phyloP scores from a whole-genome alignment of 2,888 invertebrate species.

The Pardosa pseudoannulata region DNA sequence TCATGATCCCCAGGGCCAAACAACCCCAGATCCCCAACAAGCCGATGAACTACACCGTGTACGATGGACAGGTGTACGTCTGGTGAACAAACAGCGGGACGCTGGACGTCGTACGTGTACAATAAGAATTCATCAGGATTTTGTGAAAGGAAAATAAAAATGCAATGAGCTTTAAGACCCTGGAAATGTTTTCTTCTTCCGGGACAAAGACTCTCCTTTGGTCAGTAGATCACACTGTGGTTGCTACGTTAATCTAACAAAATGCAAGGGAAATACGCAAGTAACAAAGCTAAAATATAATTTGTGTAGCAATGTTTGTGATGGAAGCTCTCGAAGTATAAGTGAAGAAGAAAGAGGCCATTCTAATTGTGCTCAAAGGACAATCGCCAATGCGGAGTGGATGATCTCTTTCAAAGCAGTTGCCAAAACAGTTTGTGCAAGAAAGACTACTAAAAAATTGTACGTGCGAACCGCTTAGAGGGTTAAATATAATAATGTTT shows the following conservation, averaged over 20 bases:
- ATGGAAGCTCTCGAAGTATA: not conserved
- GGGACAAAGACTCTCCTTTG: not conserved
- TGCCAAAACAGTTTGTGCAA: conserved; percentile 15
- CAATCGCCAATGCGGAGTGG: not conserved
- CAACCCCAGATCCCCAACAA: conserved; percentile 63
- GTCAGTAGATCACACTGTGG: not conserved
- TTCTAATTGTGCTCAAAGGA: not conserved
- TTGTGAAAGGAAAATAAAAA: not conserved
- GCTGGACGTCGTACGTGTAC: conserved; percentile 50
- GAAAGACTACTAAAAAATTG: not conserved
- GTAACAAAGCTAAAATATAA: not conserved
- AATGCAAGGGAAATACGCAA: not conserved
- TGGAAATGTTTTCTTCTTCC: not conserved
- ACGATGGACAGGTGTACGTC: conserved; percentile 74
- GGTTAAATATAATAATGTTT: too few relatives aligned
- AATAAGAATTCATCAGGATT: not conserved
- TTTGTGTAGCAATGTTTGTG: not conserved
- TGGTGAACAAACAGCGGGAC: conserved; percentile 71
- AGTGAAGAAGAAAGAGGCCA: not conserved
- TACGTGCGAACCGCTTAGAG: too few relatives aligned
- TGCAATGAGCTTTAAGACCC: not conserved
- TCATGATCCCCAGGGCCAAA: conserved; percentile 74
- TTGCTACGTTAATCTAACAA: not conserved
- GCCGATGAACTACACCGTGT: conserved; percentile 74
- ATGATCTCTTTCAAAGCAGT: not conserved